Evolutionary conservation across 2,888 invertebrate genomes (phyloP), one percentile per base, ranked within the genome.

Genomic region (Diachrysia chrysitis): DNA sequence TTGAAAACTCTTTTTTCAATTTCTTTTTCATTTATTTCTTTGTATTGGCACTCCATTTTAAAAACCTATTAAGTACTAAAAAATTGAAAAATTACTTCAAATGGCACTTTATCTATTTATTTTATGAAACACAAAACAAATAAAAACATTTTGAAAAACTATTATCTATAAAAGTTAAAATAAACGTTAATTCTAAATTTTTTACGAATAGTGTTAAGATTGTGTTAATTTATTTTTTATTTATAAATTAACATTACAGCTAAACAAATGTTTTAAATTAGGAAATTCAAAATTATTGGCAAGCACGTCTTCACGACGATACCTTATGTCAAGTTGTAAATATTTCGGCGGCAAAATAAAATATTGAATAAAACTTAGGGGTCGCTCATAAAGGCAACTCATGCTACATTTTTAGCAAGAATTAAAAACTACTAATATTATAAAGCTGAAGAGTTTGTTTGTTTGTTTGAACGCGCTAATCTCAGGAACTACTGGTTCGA

Each of bases 21-120:
- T 10, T 55, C 55, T 17, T 6, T 29, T 1, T 9, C 17, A 4
- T 4, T 29, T 0, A 56, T 32, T 19, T 56, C 32, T 10, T 56
- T 56, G 17, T 56, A 56, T 12, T 56, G n/a, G 14, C 56, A 56
- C 56, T 56, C 56, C 56, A 56, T 56, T 32, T n/a, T 54, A 6
- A 14, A 21, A 19, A 21, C 21, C 1, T 3, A n/a, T 0, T 2
- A 10, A 3, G 19, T 10, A 19, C 6, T 48, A 14, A 17, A 10
- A 7, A 19, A 48, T 16, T 19, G 5, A 48, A 48, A 46, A 10
- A 4, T 19, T 9, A 16, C 5, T 37, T 37, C n/a, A n/a, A n/a
- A n/a, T n/a, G n/a, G 4, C 2, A 37, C 14, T 16, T 14, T 10
- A 51, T 21, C 19, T 42, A 42, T n/a, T n/a, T 42, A n/a, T 7